These are phyloP conservation scores for Polymixis flavicincta DNA, from an alignment of 2,888 invertebrate species.

Conservation along the genomic window DNA sequence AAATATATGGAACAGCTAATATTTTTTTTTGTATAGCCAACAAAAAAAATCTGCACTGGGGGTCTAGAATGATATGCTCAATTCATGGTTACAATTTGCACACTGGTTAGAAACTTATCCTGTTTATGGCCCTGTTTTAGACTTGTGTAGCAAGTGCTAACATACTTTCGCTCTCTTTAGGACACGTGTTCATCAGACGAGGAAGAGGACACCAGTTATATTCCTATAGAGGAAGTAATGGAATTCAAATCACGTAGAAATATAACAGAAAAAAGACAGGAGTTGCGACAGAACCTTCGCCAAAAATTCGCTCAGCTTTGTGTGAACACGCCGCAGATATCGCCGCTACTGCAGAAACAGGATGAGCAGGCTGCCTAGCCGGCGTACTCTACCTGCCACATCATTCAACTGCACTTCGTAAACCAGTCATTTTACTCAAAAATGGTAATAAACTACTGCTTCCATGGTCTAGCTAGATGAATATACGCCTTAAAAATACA, in stretches of 20 bases:
- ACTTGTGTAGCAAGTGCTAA: conserved; percentile 11
- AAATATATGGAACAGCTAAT: too few species aligned
- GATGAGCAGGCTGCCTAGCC: conserved; percentile 77
- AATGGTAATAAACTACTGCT: conserved; percentile 56
- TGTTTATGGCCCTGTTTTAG: neutral
- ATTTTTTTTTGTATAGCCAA: too few species aligned
- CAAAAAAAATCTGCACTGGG: too few species aligned
- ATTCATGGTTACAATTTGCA: too few species aligned
- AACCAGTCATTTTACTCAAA: conserved; percentile 47
- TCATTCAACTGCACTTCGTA: conserved; percentile 76
- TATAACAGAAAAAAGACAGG: conserved; percentile 95
- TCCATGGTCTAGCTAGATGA: conserved; percentile 54
- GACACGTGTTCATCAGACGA: conserved; percentile 95
- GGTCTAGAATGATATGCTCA: too few species aligned
- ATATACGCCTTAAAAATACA: conserved; percentile 45
- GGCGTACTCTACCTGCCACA: conserved; percentile 27
- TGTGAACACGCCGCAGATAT: conserved; percentile 86
- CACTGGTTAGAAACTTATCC: too few species aligned
- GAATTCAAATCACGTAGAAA: conserved; percentile 96
- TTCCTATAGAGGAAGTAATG: conserved; percentile 96
- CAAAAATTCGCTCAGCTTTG: conserved; percentile 96
- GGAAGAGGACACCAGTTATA: conserved; percentile 94
- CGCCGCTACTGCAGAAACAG: conserved; percentile 67
- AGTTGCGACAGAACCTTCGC: conserved; percentile 95
- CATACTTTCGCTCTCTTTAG: conserved; percentile 79